Base-by-base conservation (phyloP, 2,888 invertebrate species). In the Oscheius sp. region DNA sequence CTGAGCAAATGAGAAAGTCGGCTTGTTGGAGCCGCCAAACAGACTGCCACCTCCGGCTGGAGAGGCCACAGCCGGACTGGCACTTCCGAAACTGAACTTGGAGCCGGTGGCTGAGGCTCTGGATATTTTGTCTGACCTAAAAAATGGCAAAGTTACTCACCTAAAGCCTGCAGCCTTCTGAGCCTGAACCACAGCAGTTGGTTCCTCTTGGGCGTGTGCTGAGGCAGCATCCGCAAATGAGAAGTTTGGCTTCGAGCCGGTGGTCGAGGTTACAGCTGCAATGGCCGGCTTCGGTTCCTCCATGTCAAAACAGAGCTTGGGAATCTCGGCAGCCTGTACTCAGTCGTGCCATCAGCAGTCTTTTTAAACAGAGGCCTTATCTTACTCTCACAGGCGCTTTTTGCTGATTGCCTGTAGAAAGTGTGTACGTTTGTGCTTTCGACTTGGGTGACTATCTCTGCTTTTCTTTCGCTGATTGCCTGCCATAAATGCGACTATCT, bases 291-390 rank as follows among this genome's bases (percentile, higher is more conserved):
- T 11, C 55, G 5, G 2, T 21, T 55, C 55, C 29, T 21, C 2
- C 13, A 76, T 42, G 33, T 79, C 79, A 59, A 81, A 79, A 0
- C 76, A 58, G 60, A 81, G 71, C 51, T 81, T 81, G 5, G 66
- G 55, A 35, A 78, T 73, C 37, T 77, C 81, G 13, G 75, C 55
- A 7, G 77, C 55, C n/a, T n/a, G n/a, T n/a, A n/a, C n/a, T n/a
- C n/a, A n/a, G n/a, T n/a, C n/a, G n/a, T n/a, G n/a, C n/a, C n/a
- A n/a, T n/a, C n/a, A n/a, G n/a, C n/a, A n/a, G n/a, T n/a, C n/a
- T n/a, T n/a, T n/a, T n/a, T n/a, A n/a, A n/a, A n/a, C n/a, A n/a
- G n/a, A n/a, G n/a, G n/a, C n/a, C n/a, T n/a, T n/a, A n/a, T n/a
- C n/a, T n/a, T n/a, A n/a, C n/a, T n/a, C n/a, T n/a, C n/a, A n/a